Percentiles rank a stretch among this genome's conserved stretches.
Evolutionary conservation across 2,888 invertebrate genomes (phyloP).

Genomic region (Tyria jacobaeae): DNA sequence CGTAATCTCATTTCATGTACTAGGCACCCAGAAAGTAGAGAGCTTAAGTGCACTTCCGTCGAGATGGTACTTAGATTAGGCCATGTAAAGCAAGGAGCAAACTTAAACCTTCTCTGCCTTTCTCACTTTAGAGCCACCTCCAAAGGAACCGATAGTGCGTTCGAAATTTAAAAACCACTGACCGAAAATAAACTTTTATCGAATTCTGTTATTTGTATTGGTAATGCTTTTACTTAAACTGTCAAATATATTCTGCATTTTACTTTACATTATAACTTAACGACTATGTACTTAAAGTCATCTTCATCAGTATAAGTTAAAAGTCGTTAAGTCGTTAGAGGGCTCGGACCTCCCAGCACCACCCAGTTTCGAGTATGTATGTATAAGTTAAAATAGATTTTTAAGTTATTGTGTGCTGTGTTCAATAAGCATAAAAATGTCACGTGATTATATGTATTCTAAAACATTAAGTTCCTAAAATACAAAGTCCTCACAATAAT

Average conservation of each 20-base stretch:
- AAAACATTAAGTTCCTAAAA: neutral
- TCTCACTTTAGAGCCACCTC: conserved; percentile 38
- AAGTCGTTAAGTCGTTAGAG: too few relatives aligned
- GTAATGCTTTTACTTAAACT: neutral
- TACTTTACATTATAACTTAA: too few relatives aligned
- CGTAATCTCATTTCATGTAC: conserved; percentile 51
- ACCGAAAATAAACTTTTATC: neutral
- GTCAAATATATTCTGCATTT: neutral
- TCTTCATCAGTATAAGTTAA: too few relatives aligned
- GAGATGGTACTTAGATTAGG: conserved; percentile 52
- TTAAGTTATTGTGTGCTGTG: neutral
- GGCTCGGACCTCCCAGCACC: too few relatives aligned
- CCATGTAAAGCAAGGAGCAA: conserved; percentile 46
- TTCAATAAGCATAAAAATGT: too few relatives aligned
- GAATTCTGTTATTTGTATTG: neutral
- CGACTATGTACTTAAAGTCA: too few relatives aligned
- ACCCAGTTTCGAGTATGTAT: too few relatives aligned
- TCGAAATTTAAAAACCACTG: conserved; percentile 15
- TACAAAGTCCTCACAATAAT: conserved; percentile 26
- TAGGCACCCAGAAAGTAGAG: conserved; percentile 50
- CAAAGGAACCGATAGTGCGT: conserved; percentile 27
- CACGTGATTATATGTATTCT: too few relatives aligned
- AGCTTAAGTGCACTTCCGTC: conserved; percentile 55
- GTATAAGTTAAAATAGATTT: neutral
- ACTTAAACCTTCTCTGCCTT: conserved; percentile 35